phyloP scores from a whole-genome alignment of 2,888 invertebrate genomes.

The Sphaerophoria taeniata region DNA sequence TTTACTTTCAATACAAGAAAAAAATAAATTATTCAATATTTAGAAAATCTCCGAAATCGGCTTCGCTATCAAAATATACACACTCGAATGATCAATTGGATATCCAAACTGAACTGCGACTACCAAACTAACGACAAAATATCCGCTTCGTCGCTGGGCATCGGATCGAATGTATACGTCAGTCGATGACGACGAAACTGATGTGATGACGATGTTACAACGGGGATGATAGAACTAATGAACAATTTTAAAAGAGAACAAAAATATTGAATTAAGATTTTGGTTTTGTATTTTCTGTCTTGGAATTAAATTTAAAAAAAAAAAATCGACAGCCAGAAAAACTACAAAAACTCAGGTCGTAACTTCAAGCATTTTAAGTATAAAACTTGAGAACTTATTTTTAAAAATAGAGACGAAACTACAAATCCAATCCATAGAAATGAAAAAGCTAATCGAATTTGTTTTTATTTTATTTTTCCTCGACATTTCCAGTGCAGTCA shows the following conservation, averaged over 20 bases:
- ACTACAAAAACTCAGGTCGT: background rate
- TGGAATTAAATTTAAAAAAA: background rate
- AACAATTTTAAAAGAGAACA: no score
- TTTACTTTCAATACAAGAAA: background rate
- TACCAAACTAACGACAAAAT: constrained; percentile 46
- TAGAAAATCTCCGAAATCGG: constrained; percentile 18
- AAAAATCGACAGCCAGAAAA: background rate
- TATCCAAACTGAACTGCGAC: constrained; percentile 50
- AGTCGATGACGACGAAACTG: background rate
- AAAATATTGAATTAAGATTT: constrained; percentile 14
- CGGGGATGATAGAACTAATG: no score
- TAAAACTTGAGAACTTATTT: constrained; percentile 25
- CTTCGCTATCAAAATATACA: constrained; percentile 38
- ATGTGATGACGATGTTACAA: background rate
- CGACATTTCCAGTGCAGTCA: constrained; percentile 27
- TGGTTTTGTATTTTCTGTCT: constrained; percentile 20
- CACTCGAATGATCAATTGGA: constrained; percentile 48
- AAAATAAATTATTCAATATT: constrained; percentile 9
- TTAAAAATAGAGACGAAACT: background rate
- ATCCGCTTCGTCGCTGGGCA: background rate
- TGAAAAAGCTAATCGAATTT: constrained; percentile 15
- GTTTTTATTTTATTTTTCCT: constrained; percentile 22
- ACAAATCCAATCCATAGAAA: background rate
- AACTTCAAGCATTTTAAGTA: background rate
- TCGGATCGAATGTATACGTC: constrained; percentile 15